Evolutionary conservation across 2,113 vertebrate species (phyloP), one percentile per base, ranked within the genome.

Genomic region (Butastur rufipennis): DNA sequence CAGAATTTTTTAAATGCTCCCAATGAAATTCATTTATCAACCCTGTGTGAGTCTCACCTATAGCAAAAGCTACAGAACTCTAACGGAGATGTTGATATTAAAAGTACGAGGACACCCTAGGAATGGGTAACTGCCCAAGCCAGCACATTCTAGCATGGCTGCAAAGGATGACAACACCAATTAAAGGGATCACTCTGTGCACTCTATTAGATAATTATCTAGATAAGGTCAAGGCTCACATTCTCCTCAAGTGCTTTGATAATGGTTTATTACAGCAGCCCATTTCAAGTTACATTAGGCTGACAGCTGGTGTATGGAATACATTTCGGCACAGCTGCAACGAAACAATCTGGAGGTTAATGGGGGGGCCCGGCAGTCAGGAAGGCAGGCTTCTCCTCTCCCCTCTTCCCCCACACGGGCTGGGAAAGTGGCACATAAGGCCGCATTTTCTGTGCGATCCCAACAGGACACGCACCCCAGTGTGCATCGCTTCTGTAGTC

Each of bases 141-240:
- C 68, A 82, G 79, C 75, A 67, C 40, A n/a, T 48, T 63, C 50
- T 22, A 62, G 36, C n/a, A 22, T 27, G 91, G 72, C 90, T 82
- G 68, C 70, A 68, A 84, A 95, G 53, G 81, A 92, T 92, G 91
- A 93, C 94, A 96, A 77, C 58, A 94, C 42, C 95, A 97, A 96
- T 96, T 97, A 96, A 93, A 59, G 74, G 91, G 87, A 95, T 95
- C 81, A 58, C 72, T 97, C 90, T 77, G 17, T 74, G 95, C 86
- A 86, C 92, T 95, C 90, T 73, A 72, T 92, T 78, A 96, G 95
- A 80, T 96, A 97, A 97, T 97, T 96, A 97, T 71, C 92, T 93
- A 94, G 94, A 94, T 96, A 96, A 97, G 94, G 96, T 97, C 95
- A 96, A 88, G 91, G 93, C 91, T 97, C 97, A 82, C 81, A 91